Conservation (phyloP, 2,888 invertebrate genomes). For the Caenorhabditis becei region DNA sequence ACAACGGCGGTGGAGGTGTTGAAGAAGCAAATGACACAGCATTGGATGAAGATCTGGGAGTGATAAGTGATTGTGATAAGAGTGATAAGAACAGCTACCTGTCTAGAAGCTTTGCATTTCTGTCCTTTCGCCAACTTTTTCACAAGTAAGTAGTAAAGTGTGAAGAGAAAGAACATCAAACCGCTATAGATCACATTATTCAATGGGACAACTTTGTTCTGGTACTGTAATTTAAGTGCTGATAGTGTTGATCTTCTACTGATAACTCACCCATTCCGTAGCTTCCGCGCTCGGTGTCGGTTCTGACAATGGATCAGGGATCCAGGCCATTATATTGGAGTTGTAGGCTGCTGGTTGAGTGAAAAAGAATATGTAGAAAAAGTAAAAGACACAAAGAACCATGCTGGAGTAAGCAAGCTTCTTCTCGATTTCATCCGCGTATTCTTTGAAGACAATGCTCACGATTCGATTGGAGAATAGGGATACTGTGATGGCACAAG, state of each 20-base stretch:
- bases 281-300: constrained; percentile 20
- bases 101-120: constrained; percentile 38
- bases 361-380: constrained; percentile 4
- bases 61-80: no score
- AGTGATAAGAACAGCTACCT: no score
- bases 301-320: constrained; percentile 46
- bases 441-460: constrained; percentile 33
- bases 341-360: constrained; percentile 31
- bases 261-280: not conserved
- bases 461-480: constrained; percentile 36
- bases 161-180: constrained; percentile 41
- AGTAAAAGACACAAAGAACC: constrained; percentile 3
- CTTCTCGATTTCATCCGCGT: constrained; percentile 42
- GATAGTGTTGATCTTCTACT: no score
- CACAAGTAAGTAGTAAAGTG: constrained; percentile 29
- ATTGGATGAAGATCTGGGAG: no score
- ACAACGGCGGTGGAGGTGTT: no score
- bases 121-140: constrained; percentile 40
- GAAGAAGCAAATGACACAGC: no score
- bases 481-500: constrained; percentile 40
- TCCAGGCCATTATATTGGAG: constrained; percentile 34
- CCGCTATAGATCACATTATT: constrained; percentile 39
- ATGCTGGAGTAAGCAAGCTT: constrained; percentile 34
- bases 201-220: constrained; percentile 30
- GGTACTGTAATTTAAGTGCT: constrained; percentile 36